Base-by-base conservation (phyloP, 2,113 vertebrate species). In the Empidonax alnorum region DNA sequence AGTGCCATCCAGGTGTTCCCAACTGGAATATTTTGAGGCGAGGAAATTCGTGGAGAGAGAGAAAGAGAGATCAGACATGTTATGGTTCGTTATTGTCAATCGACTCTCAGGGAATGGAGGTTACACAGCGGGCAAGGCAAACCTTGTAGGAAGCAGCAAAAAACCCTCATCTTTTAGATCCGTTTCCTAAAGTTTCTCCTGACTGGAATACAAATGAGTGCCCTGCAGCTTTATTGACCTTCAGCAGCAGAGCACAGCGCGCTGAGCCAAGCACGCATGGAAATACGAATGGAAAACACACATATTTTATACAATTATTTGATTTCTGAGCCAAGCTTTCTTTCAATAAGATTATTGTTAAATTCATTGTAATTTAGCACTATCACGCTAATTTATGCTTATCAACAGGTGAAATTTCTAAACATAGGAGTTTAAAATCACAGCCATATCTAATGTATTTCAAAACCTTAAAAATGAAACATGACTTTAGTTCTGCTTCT, bases 161-260 rank as follows among this genome's bases (percentile, higher is more conserved):
- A n/a, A 86, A 56, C 15, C 0, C 0, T 0, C 0, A 0, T 17
- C 30, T 22, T 89, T 72, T 56, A 47, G 2, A 62, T 41, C 23
- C 31, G 8, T 25, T 83, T 25, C 41, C 44, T 76, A 22, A 62
- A 39, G 41, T 23, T 69, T 49, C 53, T 55, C 41, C 66, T 53
- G 27, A 15, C 37, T 52, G 27, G 17, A 80, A 59, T 19, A 13
- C n/a, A 80, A 67, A 79, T 7, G 14, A 87, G 18, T 24, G 33
- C 12, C 58, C 49, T 82, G 35, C 27, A 87, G 44, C 13, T 84
- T 80, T 71, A 49, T 10, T 62, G n/a, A 59, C 59, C n/a, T 78
- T 85, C 14, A 91, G 31, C 41, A 55, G 44, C 31, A 20, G 81
- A 39, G 39, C 35, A 25, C 31, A 67, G 15, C 25, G 35, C 7